Conservation (phyloP, 2,113 vertebrate species). For the Pica pica region DNA sequence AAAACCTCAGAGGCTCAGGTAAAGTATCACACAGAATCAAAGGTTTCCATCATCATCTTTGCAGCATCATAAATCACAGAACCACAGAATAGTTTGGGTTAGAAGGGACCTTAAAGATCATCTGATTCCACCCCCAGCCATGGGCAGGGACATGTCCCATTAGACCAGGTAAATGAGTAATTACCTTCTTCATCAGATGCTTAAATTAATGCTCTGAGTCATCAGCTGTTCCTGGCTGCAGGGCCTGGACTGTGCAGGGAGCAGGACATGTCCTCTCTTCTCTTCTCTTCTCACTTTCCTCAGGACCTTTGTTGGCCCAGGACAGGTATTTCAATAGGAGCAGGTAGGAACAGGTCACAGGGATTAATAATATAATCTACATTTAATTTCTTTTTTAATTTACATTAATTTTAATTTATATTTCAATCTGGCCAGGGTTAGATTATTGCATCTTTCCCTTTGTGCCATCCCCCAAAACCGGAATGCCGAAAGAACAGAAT, state of each 20-base stretch:
- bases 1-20: neutral
- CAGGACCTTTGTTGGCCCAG: neutral
- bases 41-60: neutral
- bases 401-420: neutral
- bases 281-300: neutral
- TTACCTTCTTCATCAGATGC: neutral
- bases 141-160: neutral
- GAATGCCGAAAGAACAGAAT: neutral
- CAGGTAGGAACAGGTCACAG: neutral
- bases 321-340: neutral
- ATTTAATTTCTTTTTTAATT: neutral
- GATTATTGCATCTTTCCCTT: neutral
- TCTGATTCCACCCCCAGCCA: neutral
- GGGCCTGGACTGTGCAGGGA: neutral
- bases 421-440: neutral
- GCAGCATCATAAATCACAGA: neutral
- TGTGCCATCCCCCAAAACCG: neutral
- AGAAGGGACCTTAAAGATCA: neutral
- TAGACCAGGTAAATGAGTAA: neutral
- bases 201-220: neutral
- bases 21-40: neutral
- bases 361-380: neutral
- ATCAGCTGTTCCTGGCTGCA: neutral
- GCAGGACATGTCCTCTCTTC: rapidly evolving
- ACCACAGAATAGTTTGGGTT: neutral